phyloP scores from a whole-genome alignment of 1,140 invertebrate species.

The Camponotus floridanus region DNA sequence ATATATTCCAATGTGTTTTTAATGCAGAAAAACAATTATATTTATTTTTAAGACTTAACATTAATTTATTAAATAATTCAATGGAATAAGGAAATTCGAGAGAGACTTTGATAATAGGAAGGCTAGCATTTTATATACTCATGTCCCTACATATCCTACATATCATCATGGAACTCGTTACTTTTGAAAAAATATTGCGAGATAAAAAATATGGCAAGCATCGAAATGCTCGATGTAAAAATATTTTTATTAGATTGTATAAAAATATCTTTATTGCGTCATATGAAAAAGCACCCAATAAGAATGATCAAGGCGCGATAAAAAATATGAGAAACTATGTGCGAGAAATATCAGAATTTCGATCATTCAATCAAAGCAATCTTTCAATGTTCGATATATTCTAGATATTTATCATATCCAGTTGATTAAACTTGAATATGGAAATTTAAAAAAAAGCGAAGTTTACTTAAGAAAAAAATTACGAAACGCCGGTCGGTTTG shows the following conservation, averaged over 20 bases:
- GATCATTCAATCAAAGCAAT: neutral
- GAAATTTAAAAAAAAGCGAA: neutral
- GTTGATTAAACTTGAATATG: neutral
- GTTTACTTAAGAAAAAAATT: neutral
- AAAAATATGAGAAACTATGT: neutral
- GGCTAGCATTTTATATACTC: constrained; percentile 24
- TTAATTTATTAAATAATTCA: neutral
- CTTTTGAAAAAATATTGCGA: constrained; percentile 13
- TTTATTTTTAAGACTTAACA: constrained; percentile 13
- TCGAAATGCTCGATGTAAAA: constrained; percentile 11
- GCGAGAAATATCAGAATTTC: neutral
- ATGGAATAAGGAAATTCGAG: neutral
- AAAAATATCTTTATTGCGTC: constrained; percentile 13
- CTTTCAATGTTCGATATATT: neutral
- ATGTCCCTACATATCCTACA: neutral
- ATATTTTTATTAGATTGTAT: constrained; percentile 34
- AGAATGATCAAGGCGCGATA: neutral
- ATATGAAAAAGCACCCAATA: neutral
- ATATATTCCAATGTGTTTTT: neutral
- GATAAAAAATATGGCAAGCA: neutral
- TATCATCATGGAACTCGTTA: neutral
- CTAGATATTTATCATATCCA: neutral
- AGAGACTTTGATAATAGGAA: constrained; percentile 9
- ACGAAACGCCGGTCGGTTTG: neutral
- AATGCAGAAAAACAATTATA: neutral